These are phyloP conservation scores for Lasioglossum pauxillum DNA, from an alignment of 2,888 invertebrate species.

Conservation along the genomic window DNA sequence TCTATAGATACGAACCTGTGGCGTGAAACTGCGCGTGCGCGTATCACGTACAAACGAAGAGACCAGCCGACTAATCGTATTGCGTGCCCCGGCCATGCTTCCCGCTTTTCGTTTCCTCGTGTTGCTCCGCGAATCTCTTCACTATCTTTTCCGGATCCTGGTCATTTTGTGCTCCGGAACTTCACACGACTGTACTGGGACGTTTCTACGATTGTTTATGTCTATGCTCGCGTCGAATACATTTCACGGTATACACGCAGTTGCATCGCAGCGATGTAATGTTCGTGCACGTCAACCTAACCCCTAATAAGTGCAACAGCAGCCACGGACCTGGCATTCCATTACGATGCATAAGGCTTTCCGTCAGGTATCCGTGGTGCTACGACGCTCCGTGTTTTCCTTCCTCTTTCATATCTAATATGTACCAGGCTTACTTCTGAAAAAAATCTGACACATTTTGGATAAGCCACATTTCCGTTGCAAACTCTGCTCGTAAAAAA, in stretches of 20 bases:
- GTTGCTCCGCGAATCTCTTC: conserved; percentile 45
- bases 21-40: conserved; percentile 61
- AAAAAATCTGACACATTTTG: no score
- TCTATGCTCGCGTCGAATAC: conserved; percentile 16
- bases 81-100: conserved; percentile 71
- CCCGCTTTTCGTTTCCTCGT: conserved; percentile 69
- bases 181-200: not conserved
- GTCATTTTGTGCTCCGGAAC: conserved; percentile 36
- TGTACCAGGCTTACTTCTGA: no score
- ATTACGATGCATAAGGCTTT: conserved; percentile 64
- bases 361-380: conserved; percentile 60
- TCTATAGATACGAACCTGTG: conserved; percentile 49
- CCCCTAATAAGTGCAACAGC: conserved; percentile 68
- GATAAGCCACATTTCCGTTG: no score
- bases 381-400: conserved; percentile 53
- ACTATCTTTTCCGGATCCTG: conserved; percentile 46
- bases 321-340: conserved; percentile 62
- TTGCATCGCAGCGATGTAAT: conserved; percentile 36
- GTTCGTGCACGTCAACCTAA: conserved; percentile 70
- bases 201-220: conserved; percentile 15
- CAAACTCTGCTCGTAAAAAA: no score
- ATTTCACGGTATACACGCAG: conserved; percentile 25
- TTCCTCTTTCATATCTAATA: conserved; percentile 43
- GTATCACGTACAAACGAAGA: conserved; percentile 41
- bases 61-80: conserved; percentile 66